Base-by-base conservation (phyloP, 2,797 vertebrate genomes). In the Sylvia borin region DNA sequence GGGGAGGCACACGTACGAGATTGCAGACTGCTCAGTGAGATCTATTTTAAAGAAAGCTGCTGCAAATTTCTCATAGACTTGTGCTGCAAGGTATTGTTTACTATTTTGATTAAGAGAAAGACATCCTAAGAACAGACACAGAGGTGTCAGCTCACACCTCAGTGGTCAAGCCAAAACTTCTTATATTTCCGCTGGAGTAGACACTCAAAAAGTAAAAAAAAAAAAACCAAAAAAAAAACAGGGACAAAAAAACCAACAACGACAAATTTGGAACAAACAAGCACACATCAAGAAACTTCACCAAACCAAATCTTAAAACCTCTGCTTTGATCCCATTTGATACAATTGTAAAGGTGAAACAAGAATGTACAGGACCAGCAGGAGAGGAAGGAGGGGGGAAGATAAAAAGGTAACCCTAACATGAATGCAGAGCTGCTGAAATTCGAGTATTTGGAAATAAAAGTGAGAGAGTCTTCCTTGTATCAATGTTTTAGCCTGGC, bases 21-120 rank as follows among this genome's bases (percentile, higher is more conserved):
- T 0, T 62, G 43, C 50, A 43, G 27, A 45, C 29, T 55, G 34
- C 60, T 82, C 64, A 21, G 18, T 4, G 31, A 13, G 12, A 50
- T n/a, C 67, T 92, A 1, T 74, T 65, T 81, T 68, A 48, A 82
- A 91, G 68, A 78, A 68, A 93, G 34, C 11, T 62, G 34, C 61
- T 42, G 7, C 55, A 61, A 24, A 8, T 66, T 66, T 88, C 73
- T 75, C 22, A 8, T 7, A 65, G 22, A 26, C 43, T 65, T 81
- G 50, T 31, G 10, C 58, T 88, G 34, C 61, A 65, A 71, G 19
- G 20, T 73, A 57, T 74, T 21, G 10, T 19, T 92, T 67, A 80
- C 25, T 73, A 53, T 60, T 92, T 88, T 79, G 61, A 29, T 90
- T 55, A 58, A 67, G 73, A 90, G 40, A 91, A 88, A 83, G 24